Evolutionary conservation across 2,888 invertebrate species (phyloP).

Genomic region (Hirtodrosophila duncani): DNA sequence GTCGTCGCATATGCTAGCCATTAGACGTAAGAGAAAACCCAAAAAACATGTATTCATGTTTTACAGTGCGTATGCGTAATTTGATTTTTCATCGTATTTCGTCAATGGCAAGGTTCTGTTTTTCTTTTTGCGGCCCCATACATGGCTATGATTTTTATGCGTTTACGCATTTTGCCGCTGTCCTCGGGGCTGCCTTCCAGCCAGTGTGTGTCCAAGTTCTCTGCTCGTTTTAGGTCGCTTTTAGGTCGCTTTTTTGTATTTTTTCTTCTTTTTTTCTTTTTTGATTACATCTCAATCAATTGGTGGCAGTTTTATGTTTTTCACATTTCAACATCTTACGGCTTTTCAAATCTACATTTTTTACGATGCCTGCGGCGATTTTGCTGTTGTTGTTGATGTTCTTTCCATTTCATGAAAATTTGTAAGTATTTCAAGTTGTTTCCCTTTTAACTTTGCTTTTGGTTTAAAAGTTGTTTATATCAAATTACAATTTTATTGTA

Average conservation of each 20-base stretch:
- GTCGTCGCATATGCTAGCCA: slow-evolving; percentile 50
- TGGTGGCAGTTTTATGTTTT: slow-evolving; percentile 67
- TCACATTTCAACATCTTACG: slow-evolving; percentile 63
- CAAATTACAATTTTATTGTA: slow-evolving; percentile 65
- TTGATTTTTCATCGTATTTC: slow-evolving; percentile 28
- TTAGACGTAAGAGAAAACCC: slow-evolving; percentile 17
- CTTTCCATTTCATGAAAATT: slow-evolving; percentile 47
- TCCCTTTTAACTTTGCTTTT: slow-evolving; percentile 16
- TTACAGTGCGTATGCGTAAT: slow-evolving; percentile 54
- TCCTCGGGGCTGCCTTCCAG: slow-evolving; percentile 10
- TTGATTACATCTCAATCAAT: slow-evolving; percentile 74
- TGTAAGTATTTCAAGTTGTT: slow-evolving; percentile 54
- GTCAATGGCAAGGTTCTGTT: too few species aligned
- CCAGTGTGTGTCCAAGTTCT: slow-evolving; percentile 2
- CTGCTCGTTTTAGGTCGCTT: slow-evolving; percentile 3
- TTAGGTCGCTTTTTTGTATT: slow-evolving; percentile 1
- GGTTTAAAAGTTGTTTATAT: slow-evolving; percentile 57
- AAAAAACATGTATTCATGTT: slow-evolving; percentile 18
- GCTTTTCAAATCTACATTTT: slow-evolving; percentile 57
- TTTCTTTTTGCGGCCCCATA: slow-evolving; percentile 11
- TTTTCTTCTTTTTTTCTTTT: slow-evolving; percentile 29
- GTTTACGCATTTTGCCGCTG: slow-evolving; percentile 39
- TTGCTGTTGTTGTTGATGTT: slow-evolving; percentile 9
- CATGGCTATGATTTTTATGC: slow-evolving; percentile 52
- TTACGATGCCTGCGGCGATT: slow-evolving; percentile 58